Evolutionary conservation across 2,797 vertebrate genomes (phyloP).

Genomic region (Microhierax caerulescens): DNA sequence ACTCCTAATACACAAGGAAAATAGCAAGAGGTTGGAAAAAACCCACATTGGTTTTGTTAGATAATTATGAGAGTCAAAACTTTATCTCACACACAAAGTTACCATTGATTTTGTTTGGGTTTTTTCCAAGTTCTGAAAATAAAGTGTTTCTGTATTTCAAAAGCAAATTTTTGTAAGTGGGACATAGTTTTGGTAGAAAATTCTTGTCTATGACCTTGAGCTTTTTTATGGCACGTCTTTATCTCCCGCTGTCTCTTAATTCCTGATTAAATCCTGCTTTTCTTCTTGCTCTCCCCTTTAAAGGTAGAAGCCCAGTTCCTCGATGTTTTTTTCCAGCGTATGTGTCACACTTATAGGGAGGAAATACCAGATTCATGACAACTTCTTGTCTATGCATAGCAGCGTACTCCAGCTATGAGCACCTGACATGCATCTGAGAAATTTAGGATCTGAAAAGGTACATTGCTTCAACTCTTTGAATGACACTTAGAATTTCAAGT

Average conservation of each 20-base stretch:
- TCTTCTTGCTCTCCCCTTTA: neutral
- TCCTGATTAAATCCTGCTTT: neutral
- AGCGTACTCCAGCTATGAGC: neutral
- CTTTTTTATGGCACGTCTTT: neutral
- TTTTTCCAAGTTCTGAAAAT: neutral
- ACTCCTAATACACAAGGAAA: neutral
- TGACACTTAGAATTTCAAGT: neutral
- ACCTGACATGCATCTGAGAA: neutral
- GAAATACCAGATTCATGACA: neutral
- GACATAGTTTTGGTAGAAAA: neutral
- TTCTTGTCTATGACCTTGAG: neutral
- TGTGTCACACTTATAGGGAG: neutral
- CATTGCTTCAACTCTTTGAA: neutral
- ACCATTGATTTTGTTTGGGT: neutral
- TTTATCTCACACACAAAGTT: neutral
- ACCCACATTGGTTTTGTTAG: neutral
- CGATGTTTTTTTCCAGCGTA: neutral
- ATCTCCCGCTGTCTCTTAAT: neutral
- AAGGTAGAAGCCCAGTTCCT: neutral
- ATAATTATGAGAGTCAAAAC: neutral
- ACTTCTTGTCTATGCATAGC: neutral
- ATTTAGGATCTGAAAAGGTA: neutral
- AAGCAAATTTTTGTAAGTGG: neutral
- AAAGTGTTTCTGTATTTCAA: neutral
- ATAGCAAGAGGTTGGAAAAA: neutral